Evolutionary conservation across 2,888 invertebrate species (phyloP), one percentile per base, ranked within the genome.

Genomic region (Tipula vernalis): DNA sequence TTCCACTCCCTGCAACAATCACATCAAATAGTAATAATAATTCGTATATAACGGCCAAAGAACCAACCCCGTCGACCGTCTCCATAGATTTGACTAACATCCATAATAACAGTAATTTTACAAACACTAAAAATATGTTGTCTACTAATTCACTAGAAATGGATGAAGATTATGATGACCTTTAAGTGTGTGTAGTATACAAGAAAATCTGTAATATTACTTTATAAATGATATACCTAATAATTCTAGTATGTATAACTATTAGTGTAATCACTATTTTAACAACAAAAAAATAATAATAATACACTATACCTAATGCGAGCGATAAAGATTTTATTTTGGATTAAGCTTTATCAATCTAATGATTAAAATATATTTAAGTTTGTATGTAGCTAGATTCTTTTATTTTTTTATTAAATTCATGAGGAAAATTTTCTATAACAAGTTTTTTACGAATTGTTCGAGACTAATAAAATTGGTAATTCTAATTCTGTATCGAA

Each of bases 101-200:
- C 28, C 36, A 44, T 13, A 86, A 36, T 86, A 86, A 28, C 6
- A 51, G 51, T 86, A 86, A 86, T 51, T 39, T 39, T 86, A 36
- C n/a, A 36, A 86, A 86, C 8, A 86, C 28, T 36, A 86, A 86
- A 51, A 86, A 86, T 51, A 47, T 51, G 42, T 36, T 51, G 39
- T 57, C 36, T n/a, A 51, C 15, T 36, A 85, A 86, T 86, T 15
- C 89, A 88, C 89, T 91, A 87, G 91, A 91, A 88, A 90, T 91
- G 89, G 91, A 91, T 88, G 91, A 91, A 90, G 91, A 91, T 89
- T 91, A 91, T 89, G 91, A 91, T 89, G 91, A 91, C 89, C 91
- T 91, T 89, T 91, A 89, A 91, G 89, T 87, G 86, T 86, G 83
- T 86, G 42, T 28, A 28, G 42, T 28, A 28, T 28, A 39, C 39